Conservation (phyloP, 2,797 vertebrate species). For the Arctocebus calabarensis region DNA sequence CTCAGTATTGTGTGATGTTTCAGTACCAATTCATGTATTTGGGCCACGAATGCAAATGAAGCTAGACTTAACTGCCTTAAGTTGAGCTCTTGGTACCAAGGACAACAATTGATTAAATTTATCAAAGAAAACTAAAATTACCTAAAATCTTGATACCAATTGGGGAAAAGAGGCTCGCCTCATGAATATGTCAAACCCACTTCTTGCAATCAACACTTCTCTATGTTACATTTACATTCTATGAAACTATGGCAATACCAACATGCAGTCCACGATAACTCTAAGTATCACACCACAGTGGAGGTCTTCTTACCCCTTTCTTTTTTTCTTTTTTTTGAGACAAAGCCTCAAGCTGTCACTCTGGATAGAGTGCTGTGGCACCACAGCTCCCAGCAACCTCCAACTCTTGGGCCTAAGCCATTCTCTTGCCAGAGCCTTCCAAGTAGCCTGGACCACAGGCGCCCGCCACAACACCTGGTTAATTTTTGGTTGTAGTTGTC, state of each 20-base stretch:
- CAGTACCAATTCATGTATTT: background rate
- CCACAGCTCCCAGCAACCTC: too few relatives aligned
- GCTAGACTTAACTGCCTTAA: background rate
- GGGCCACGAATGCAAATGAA: background rate
- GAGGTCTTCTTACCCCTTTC: rapidly evolving
- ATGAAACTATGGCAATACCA: too few relatives aligned
- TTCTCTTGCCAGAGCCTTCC: too few relatives aligned
- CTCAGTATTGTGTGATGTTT: background rate
- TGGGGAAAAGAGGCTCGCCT: background rate
- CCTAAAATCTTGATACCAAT: background rate
- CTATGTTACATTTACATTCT: background rate
- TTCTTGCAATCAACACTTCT: background rate
- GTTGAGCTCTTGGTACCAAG: background rate
- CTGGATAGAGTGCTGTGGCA: too few relatives aligned
- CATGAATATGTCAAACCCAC: background rate
- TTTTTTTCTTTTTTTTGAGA: too few relatives aligned
- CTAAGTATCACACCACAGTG: rapidly evolving
- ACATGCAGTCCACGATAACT: rapidly evolving
- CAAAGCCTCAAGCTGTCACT: too few relatives aligned
- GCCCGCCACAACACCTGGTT: too few relatives aligned
- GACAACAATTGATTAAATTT: background rate
- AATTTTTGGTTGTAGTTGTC: too few relatives aligned
- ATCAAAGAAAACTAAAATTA: background rate
- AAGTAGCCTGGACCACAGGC: too few relatives aligned
- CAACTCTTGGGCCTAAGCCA: too few relatives aligned